phyloP scores from a whole-genome alignment of 2,888 invertebrate species.

The Beris morrisii region DNA sequence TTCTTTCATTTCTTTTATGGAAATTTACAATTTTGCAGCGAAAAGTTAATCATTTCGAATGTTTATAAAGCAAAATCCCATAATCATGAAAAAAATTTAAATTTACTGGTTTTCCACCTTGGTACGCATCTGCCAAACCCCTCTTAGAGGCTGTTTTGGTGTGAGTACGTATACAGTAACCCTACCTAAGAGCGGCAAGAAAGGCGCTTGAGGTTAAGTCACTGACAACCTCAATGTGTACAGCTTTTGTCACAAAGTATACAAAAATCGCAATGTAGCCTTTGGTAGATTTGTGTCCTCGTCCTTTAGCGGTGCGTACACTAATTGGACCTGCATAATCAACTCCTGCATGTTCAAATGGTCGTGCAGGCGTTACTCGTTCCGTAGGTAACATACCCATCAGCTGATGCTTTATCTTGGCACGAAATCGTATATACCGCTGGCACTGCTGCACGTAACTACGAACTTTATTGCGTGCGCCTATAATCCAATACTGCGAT shows the following conservation, averaged over 20 bases:
- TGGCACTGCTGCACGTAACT: too few relatives aligned
- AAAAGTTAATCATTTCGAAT: too few relatives aligned
- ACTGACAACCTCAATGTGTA: constrained; percentile 37
- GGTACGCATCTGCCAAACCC: too few relatives aligned
- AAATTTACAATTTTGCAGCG: too few relatives aligned
- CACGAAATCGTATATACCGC: not conserved
- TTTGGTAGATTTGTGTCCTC: constrained; percentile 41
- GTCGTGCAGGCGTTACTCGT: constrained; percentile 28
- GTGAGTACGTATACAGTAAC: too few relatives aligned
- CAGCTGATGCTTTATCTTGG: constrained; percentile 15
- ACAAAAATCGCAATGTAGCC: constrained; percentile 44
- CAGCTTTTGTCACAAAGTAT: constrained; percentile 41
- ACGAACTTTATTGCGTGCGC: too few relatives aligned
- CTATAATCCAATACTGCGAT: too few relatives aligned
- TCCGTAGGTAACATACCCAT: constrained; percentile 20
- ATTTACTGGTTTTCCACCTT: too few relatives aligned
- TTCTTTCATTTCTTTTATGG: too few relatives aligned
- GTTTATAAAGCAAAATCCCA: too few relatives aligned
- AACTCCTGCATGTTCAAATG: constrained; percentile 37
- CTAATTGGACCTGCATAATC: constrained; percentile 41
- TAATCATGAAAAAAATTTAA: too few relatives aligned
- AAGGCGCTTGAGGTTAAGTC: constrained; percentile 42
- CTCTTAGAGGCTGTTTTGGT: too few relatives aligned
- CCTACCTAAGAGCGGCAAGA: constrained; percentile 42
- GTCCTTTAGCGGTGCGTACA: constrained; percentile 32